A percentile compares a stretch with the other conserved stretches of the same genome.
Evolutionary conservation across 1,140 invertebrate species (phyloP).

Genomic region (Heliconius hermathena): DNA sequence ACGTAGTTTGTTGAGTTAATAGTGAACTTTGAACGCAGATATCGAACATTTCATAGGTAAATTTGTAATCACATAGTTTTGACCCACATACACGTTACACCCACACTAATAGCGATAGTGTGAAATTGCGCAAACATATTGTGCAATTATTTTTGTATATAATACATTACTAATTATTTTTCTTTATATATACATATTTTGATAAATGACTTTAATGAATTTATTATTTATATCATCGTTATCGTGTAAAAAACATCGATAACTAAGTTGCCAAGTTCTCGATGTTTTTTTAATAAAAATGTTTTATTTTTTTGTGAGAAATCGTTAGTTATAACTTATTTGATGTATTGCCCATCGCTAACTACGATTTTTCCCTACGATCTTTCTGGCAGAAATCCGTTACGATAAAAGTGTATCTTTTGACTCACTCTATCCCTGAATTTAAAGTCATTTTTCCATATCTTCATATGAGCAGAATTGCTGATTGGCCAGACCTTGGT

Average conservation of each 20-base stretch:
- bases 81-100: conserved; percentile 22
- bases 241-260: too few relatives aligned
- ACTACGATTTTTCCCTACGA: background rate
- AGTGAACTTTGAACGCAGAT: conserved; percentile 13
- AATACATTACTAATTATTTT: background rate
- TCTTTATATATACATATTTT: background rate
- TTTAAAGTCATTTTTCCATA: background rate
- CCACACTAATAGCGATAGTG: conserved; percentile 26
- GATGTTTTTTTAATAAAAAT: too few relatives aligned
- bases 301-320: too few relatives aligned
- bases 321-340: background rate
- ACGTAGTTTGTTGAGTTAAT: conserved; percentile 4
- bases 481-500: too few relatives aligned
- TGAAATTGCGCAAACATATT: conserved; percentile 31
- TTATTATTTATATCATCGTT: too few relatives aligned
- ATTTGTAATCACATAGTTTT: conserved; percentile 29
- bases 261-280: too few relatives aligned
- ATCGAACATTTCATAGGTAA: conserved; percentile 23
- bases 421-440: background rate
- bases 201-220: background rate
- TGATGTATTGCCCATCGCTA: background rate
- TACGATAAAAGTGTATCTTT: background rate
- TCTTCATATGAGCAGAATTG: background rate
- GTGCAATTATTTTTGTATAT: conserved; percentile 20
- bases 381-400: background rate